Conservation (phyloP, 2,113 vertebrate species). For the Mionectes macconnelli region DNA sequence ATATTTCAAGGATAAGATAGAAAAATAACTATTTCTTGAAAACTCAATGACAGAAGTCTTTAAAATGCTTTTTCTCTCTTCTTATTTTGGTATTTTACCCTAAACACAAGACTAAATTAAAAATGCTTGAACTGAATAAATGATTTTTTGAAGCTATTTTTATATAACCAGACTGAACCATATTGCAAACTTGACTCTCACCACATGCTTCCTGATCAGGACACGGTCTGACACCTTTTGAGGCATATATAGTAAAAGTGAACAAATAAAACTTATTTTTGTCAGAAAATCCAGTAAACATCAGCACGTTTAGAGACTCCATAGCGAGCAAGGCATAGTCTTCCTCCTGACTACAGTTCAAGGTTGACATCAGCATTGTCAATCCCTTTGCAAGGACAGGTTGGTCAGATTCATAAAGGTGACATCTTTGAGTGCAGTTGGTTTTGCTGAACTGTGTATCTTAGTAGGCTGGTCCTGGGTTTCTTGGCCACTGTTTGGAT, state of each 20-base stretch:
- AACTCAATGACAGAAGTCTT: not conserved
- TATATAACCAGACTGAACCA: not conserved
- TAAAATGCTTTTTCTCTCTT: not conserved
- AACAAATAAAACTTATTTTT: not conserved
- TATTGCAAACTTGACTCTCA: not conserved
- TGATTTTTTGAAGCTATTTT: not conserved
- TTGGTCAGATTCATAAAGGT: not conserved
- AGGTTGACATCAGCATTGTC: not conserved
- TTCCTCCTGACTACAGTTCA: not conserved
- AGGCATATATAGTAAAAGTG: not conserved
- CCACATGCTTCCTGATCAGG: not conserved
- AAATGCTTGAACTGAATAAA: not conserved
- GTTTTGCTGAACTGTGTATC: not conserved
- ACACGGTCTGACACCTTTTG: not conserved
- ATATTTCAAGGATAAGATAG: not conserved
- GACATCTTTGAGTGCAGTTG: not conserved
- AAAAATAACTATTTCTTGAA: not conserved
- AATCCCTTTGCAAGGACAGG: not conserved
- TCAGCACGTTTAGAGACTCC: not conserved
- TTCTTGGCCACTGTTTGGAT: not conserved
- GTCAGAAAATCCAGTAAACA: not conserved
- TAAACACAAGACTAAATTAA: not conserved
- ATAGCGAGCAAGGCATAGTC: not conserved
- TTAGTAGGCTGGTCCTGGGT: not conserved
- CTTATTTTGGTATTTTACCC: not conserved